phyloP scores from a whole-genome alignment of 2,888 invertebrate species.

The Teleiodes luculella region DNA sequence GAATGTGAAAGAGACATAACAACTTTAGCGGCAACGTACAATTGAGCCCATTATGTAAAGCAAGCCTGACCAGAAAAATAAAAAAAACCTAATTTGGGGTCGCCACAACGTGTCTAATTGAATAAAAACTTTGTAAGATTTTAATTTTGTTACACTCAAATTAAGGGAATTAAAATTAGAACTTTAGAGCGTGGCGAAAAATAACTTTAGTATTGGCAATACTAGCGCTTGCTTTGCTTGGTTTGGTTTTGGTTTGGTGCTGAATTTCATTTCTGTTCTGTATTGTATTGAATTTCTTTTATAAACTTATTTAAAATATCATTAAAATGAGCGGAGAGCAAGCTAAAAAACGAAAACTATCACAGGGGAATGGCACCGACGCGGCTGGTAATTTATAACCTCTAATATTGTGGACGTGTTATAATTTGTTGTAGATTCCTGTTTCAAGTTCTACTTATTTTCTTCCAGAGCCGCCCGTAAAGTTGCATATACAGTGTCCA shows the following conservation, averaged over 20 bases:
- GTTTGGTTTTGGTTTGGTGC: neutral
- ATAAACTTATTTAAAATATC: neutral
- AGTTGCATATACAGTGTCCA: conserved; percentile 86
- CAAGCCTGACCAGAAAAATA: too few relatives aligned
- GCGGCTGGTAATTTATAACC: conserved; percentile 30
- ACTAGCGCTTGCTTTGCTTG: neutral
- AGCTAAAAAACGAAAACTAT: conserved; percentile 50
- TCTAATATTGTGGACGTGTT: conserved; percentile 17
- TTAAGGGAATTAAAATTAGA: too few relatives aligned
- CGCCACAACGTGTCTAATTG: too few relatives aligned
- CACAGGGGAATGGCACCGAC: conserved; percentile 46
- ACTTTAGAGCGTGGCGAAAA: too few relatives aligned
- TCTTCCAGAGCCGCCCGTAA: conserved; percentile 49
- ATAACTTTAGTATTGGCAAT: too few relatives aligned
- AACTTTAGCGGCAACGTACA: too few relatives aligned
- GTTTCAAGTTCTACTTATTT: conserved; percentile 20
- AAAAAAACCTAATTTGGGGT: too few relatives aligned
- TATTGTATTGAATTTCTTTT: neutral
- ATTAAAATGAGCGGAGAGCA: conserved; percentile 32
- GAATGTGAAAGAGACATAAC: too few relatives aligned
- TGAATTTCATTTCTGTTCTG: neutral
- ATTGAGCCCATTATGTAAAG: too few relatives aligned
- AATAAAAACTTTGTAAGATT: too few relatives aligned
- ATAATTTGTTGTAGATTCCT: neutral
- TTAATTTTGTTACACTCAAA: too few relatives aligned